These are phyloP conservation scores for Diarsia dahlii DNA, from an alignment of 2,888 invertebrate genomes.

Conservation along the genomic window DNA sequence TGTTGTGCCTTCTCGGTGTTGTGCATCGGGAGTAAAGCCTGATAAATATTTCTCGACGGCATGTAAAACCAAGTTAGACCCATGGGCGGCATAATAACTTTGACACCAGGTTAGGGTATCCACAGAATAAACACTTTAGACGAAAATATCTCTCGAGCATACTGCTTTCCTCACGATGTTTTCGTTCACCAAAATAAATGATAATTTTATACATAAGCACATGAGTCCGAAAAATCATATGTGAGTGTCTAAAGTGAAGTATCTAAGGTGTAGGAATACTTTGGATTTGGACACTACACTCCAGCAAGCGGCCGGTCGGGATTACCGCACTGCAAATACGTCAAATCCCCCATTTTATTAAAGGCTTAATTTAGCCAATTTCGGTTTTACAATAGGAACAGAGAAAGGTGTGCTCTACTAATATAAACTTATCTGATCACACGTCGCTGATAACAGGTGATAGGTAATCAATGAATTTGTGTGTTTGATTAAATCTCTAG, in stretches of 20 bases:
- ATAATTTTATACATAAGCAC: too few species aligned
- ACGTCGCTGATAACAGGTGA: constrained; percentile 29
- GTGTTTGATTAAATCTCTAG: constrained; percentile 46
- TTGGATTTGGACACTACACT: not conserved
- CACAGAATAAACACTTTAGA: too few species aligned
- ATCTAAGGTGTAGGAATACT: not conserved
- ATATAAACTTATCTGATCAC: constrained; percentile 37
- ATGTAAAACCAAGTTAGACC: too few species aligned
- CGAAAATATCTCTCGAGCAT: too few species aligned
- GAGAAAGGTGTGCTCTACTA: constrained; percentile 24
- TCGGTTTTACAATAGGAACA: constrained; percentile 5
- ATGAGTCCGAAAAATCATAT: too few species aligned
- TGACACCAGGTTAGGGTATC: too few species aligned
- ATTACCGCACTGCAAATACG: not conserved
- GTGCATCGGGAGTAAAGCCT: too few species aligned
- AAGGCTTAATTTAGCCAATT: not conserved
- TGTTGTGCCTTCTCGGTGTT: too few species aligned
- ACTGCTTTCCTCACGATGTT: too few species aligned
- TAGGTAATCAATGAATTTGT: constrained; percentile 53
- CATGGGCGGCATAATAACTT: too few species aligned
- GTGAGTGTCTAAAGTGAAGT: not conserved
- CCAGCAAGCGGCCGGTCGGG: not conserved
- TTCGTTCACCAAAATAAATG: too few species aligned
- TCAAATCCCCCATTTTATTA: not conserved
- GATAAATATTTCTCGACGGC: too few species aligned